Conservation (phyloP, 2,888 invertebrate species). For the Tinea semifulvella region DNA sequence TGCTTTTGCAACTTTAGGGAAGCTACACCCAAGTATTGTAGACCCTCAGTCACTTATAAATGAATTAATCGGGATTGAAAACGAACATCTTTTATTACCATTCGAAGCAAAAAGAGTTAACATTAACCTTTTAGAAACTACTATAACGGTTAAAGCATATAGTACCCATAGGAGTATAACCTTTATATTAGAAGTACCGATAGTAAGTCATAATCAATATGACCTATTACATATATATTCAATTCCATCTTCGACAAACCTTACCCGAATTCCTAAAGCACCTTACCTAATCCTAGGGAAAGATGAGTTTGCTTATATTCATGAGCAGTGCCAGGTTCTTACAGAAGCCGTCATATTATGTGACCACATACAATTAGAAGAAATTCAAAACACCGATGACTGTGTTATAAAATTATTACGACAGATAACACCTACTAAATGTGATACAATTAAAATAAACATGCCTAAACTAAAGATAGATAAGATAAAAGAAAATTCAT, state of each 20-base stretch:
- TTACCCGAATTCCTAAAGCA: conserved; percentile 3
- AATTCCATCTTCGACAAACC: neutral
- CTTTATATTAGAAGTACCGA: conserved; percentile 9
- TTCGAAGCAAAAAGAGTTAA: conserved; percentile 1
- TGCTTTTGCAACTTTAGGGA: neutral
- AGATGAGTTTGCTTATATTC: neutral
- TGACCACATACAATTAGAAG: conserved; percentile 2
- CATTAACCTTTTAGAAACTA: neutral
- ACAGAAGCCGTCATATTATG: neutral
- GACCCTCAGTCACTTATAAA: neutral
- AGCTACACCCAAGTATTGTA: conserved; percentile 2
- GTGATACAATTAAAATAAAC: neutral
- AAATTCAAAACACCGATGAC: neutral
- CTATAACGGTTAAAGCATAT: conserved; percentile 8
- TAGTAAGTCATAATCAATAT: neutral
- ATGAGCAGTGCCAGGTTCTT: neutral
- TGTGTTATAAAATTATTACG: neutral
- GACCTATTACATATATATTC: conserved; percentile 7
- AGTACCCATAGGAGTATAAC: neutral
- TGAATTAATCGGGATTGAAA: neutral
- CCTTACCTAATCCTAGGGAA: conserved; percentile 6
- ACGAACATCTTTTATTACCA: neutral
- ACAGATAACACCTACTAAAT: neutral
- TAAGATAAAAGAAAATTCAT: conserved; percentile 7
- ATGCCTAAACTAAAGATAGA: neutral